Conservation (phyloP, 2,113 vertebrate species). For the Cranoglanis bouderius region DNA sequence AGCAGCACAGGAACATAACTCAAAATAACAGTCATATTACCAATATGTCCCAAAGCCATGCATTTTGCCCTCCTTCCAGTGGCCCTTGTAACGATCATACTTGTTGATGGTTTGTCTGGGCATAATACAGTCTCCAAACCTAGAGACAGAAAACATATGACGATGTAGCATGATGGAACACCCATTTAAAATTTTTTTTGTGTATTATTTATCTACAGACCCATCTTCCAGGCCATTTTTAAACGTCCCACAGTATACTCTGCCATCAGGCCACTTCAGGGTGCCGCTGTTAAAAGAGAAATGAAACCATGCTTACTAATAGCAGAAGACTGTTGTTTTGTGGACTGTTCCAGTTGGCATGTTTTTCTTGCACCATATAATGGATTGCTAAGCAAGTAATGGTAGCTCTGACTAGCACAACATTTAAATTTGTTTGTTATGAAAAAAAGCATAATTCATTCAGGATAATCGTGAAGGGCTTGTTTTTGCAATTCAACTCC, state of each 20-base stretch:
- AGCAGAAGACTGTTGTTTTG: background rate
- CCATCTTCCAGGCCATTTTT: constrained; percentile 91
- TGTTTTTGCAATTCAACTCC: background rate
- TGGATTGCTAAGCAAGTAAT: background rate
- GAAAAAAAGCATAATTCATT: background rate
- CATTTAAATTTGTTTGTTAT: background rate
- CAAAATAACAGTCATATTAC: constrained; percentile 65
- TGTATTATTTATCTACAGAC: constrained; percentile 65
- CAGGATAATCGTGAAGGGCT: background rate
- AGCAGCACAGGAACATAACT: background rate
- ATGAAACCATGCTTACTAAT: background rate
- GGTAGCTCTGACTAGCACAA: background rate
- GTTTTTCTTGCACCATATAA: background rate
- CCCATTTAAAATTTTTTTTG: background rate
- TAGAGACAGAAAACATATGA: constrained; percentile 56
- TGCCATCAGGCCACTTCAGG: constrained; percentile 90
- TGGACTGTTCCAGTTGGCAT: background rate
- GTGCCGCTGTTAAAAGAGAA: constrained; percentile 77
- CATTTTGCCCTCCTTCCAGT: constrained; percentile 96
- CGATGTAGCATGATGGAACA: background rate
- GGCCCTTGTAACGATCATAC: constrained; percentile 85
- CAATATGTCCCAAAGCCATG: constrained; percentile 91
- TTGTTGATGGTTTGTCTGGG: constrained; percentile 83
- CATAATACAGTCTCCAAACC: constrained; percentile 85
- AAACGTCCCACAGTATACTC: constrained; percentile 88